These are phyloP conservation scores for Ondatra zibethicus DNA, from an alignment of 2,113 vertebrate genomes.

Conservation along the genomic window DNA sequence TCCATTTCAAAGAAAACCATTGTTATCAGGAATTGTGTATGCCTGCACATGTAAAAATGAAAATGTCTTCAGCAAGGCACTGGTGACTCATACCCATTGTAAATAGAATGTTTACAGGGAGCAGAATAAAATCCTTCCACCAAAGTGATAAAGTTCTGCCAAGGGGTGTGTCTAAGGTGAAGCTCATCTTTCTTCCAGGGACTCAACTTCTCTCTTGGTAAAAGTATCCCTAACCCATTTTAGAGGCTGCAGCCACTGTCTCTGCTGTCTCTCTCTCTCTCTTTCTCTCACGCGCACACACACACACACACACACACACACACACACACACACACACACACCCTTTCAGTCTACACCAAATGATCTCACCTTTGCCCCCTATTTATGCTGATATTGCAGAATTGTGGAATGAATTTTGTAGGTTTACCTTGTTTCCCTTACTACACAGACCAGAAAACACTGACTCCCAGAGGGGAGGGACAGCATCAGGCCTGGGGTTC, in stretches of 20 bases:
- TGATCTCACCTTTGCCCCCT: not conserved
- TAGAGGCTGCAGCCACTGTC: not conserved
- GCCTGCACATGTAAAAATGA: not conserved
- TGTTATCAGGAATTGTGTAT: not conserved
- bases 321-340: no score
- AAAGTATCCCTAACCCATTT: not conserved
- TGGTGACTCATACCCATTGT: not conserved
- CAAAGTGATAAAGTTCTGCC: not conserved
- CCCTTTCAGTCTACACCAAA: not conserved
- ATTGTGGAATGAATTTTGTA: not conserved
- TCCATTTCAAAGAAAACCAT: not conserved
- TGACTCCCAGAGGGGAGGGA: not conserved
- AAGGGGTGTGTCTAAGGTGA: not conserved
- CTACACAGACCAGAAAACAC: not conserved
- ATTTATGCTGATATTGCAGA: not conserved
- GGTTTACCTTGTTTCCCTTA: not conserved
- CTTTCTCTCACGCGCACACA: not conserved
- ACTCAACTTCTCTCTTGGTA: not conserved
- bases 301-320: no score
- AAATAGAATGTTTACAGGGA: not conserved
- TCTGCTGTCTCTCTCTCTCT: not conserved
- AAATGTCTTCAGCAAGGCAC: not conserved
- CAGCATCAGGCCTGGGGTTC: not conserved
- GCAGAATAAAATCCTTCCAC: not conserved
- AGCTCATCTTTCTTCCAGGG: not conserved